A percentile compares a stretch with the other conserved stretches of the same genome.
These are phyloP conservation scores for Odontomachus brunneus DNA, from an alignment of 1,140 invertebrate species.

Conservation along the genomic window DNA sequence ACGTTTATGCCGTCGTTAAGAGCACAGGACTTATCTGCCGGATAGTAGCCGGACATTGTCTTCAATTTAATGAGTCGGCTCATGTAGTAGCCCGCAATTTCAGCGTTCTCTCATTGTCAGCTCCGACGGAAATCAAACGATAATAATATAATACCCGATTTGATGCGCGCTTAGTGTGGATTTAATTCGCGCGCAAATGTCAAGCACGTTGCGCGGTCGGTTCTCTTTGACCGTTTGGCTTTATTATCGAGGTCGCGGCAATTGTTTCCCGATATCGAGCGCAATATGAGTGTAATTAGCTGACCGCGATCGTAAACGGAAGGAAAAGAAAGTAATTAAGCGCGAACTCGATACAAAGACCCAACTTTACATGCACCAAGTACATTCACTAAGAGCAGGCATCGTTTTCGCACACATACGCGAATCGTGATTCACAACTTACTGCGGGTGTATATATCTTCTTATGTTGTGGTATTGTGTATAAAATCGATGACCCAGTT, in stretches of 20 bases:
- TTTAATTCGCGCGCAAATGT: slow-evolving; percentile 10
- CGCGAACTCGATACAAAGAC: too few species aligned
- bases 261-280: too few species aligned
- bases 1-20: slow-evolving; percentile 1
- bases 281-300: too few species aligned
- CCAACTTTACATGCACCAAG: too few species aligned
- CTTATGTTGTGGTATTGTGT: slow-evolving; percentile 2
- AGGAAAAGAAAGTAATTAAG: too few species aligned
- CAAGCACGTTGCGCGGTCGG: too few species aligned
- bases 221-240: neutral
- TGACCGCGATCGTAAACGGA: too few species aligned
- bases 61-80: neutral
- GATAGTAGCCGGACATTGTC: slow-evolving; percentile 7
- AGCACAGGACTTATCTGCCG: neutral
- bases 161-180: neutral
- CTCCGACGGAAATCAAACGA: neutral
- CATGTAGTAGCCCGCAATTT: neutral
- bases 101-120: neutral
- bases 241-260: neutral
- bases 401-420: neutral
- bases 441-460: neutral
- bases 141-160: slow-evolving; percentile 18
- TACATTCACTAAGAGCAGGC: too few species aligned
- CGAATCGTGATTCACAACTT: slow-evolving; percentile 9
- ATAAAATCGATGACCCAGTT: slow-evolving; percentile 47